Base-by-base conservation (phyloP, 2,113 vertebrate species). In the Lonchura striata region DNA sequence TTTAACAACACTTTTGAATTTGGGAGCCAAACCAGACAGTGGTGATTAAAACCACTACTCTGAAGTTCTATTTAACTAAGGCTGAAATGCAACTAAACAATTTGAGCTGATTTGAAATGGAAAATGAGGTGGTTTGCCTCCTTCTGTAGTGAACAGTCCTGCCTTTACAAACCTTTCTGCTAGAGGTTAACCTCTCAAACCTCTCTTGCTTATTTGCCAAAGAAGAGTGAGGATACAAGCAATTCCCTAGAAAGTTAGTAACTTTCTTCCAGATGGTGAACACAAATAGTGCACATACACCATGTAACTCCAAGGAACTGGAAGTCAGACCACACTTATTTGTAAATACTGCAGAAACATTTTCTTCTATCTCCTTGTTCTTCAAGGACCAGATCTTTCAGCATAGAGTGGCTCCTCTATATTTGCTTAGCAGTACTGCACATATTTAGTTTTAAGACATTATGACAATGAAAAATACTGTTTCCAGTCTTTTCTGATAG, bases 161-260 rank as follows among this genome's bases (percentile, higher is more conserved):
- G 74, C 76, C 27, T 88, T 61, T 33, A 77, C 33, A 81, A 75
- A 69, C 37, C 14, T 46, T 68, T 69, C 64, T 95, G 54, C 65
- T 83, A 66, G 86, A 97, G 79, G 68, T 86, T 92, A 94, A 88
- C 92, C 82, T 95, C 90, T 86, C 46, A 92, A 92, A 88, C 71
- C 50, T 93, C 82, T 27, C 35, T 59, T 8, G 33, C 28, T 54
- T 57, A 70, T 13, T 84, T 94, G 65, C 78, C 59, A 85, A 88
- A 72, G 50, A 88, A 75, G 22, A 59, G 33, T 57, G 18, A 79
- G 72, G 37, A 72, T 56, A 79, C 28, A 37, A 95, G 61, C 33
- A 69, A 52, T 82, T 89, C 63, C 78, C 71, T 96, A 64, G 88
- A 96, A 97, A 96, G 89, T 35, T 1, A 66, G 22, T n/a, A 82